phyloP scores from a whole-genome alignment of 64 coral and sea anemone genomes.

The Actinia tenebrosa region DNA sequence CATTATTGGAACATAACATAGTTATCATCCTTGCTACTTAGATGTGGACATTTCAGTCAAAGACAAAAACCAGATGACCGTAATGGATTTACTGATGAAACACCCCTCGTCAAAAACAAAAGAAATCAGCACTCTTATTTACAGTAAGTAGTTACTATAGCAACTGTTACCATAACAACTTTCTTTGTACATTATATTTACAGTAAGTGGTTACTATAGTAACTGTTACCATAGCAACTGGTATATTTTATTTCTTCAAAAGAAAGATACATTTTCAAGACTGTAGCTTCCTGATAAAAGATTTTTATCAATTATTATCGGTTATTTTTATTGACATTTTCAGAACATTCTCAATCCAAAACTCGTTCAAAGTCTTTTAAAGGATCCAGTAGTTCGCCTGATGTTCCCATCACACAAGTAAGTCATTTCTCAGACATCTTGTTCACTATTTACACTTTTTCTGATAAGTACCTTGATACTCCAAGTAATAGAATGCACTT shows the following conservation, averaged over 20 bases:
- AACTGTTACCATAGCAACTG: not conserved
- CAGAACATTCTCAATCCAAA: conserved; percentile 18
- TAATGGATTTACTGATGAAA: conserved; percentile 53
- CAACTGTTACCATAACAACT: not conserved
- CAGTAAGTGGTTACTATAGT: conserved; percentile 26
- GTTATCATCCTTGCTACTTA: not conserved
- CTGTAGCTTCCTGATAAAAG: no score
- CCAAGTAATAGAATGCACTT: no score
- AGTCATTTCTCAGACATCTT: not conserved
- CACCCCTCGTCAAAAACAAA: conserved; percentile 53
- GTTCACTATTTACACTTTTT: no score
- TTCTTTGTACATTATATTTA: conserved; percentile 3
- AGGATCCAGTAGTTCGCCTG: not conserved
- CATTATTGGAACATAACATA: not conserved
- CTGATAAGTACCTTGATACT: no score
- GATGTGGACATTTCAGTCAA: conserved; percentile 57
- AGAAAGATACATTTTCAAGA: not conserved
- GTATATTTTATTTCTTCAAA: not conserved
- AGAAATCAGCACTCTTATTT: conserved; percentile 61
- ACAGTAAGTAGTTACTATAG: conserved; percentile 30
- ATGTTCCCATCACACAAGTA: not conserved
- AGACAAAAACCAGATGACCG: conserved; percentile 53
- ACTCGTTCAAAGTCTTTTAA: not conserved
- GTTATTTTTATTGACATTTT: not conserved
- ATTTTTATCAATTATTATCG: not conserved